Base-by-base conservation (phyloP, 2,113 vertebrate species). In the Amblyornis subalaris region DNA sequence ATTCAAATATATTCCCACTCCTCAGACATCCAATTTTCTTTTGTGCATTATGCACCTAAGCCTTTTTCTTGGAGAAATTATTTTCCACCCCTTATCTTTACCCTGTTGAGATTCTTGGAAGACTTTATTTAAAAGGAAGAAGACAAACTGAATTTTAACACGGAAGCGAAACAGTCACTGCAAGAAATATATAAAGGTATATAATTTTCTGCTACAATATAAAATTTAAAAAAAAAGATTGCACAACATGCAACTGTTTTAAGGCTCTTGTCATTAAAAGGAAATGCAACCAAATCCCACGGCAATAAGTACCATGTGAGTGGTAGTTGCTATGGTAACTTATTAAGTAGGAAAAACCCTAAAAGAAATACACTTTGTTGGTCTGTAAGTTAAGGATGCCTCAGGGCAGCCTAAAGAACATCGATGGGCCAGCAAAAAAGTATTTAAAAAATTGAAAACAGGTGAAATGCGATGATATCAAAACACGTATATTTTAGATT, bases 301-400 rank as follows among this genome's bases (percentile, higher is more conserved):
- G 54, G 85, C 95, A 97, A 93, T 96, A 97, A 96, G 77, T 94
- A 97, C 72, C 71, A 89, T 88, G 90, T 86, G 95, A 96, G 57
- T 92, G 57, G 91, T 89, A 89, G 97, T 98, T 97, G 95, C 97
- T 96, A 98, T 97, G 91, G 96, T 95, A 98, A 97, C 76, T 94
- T 91, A 97, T 96, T 96, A 95, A 95, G 81, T 80, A 93, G 91
- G 60, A 96, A 91, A 96, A 94, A 90, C 84, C 53, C 62, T 91
- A 94, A 87, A 90, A 45, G 38, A 65, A 65, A 77, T 33, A 82
- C 42, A 86, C 53, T 96, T 96, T 85, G 60, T 97, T 94, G 91
- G 61, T 94, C 89, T 53, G 35, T 95, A 94, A 94, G 85, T 91
- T 95, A 96, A 96, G 60, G 31, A 53, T 96, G 73, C 91, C 94